Conservation (phyloP, 2,113 vertebrate species). For the Phylloscopus whistleri region DNA sequence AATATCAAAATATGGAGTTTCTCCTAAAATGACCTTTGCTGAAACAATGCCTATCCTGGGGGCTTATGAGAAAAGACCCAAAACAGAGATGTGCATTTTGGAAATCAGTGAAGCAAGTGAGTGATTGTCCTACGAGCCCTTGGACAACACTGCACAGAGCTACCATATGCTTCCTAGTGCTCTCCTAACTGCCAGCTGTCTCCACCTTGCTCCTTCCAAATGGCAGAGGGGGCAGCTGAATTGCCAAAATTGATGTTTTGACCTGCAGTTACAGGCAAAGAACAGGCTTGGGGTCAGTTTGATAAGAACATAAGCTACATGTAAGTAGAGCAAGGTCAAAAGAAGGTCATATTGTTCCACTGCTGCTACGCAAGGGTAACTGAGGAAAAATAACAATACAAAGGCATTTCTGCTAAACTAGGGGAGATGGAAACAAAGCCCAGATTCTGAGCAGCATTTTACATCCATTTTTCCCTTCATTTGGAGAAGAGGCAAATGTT, state of each 20-base stretch:
- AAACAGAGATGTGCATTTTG: neutral
- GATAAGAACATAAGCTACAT: neutral
- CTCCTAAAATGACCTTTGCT: neutral
- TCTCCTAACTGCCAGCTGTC: constrained; percentile 62
- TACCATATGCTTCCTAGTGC: constrained; percentile 60
- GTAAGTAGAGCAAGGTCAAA: constrained; percentile 23
- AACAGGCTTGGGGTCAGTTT: neutral
- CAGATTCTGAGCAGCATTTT: neutral
- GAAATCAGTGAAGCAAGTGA: constrained; percentile 21
- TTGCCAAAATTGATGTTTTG: constrained; percentile 47
- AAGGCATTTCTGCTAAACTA: neutral
- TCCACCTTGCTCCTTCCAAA: constrained; percentile 51
- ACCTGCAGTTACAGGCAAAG: constrained; percentile 14
- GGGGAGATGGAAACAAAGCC: neutral
- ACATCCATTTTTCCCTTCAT: neutral
- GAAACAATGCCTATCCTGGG: neutral
- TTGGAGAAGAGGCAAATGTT: neutral
- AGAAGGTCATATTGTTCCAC: neutral
- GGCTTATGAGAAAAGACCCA: neutral
- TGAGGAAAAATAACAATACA: neutral
- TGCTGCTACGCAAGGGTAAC: neutral
- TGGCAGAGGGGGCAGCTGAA: constrained; percentile 9
- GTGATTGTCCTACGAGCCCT: constrained; percentile 3
- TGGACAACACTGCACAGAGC: constrained; percentile 18
- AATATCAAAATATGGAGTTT: neutral